Percentiles rank a stretch among this genome's conserved stretches.
Conservation (phyloP, 1,140 invertebrate genomes). For the Neodiprion lecontei region DNA sequence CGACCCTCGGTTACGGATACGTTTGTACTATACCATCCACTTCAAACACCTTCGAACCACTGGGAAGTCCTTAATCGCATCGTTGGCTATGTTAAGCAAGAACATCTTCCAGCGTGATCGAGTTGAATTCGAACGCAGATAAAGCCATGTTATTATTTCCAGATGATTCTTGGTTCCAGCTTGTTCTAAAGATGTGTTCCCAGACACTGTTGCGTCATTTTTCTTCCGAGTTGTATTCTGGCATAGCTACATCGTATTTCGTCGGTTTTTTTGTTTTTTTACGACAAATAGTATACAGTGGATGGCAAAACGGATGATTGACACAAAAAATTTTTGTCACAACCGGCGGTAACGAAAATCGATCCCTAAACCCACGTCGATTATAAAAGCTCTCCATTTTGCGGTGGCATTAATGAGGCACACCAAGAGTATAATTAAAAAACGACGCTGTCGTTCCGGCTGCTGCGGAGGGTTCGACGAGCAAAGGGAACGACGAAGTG, state of each 20-base stretch:
- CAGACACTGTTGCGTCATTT: not conserved
- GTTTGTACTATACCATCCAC: not conserved
- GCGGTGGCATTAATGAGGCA: slow-evolving; percentile 17
- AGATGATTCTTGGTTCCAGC: too few relatives aligned
- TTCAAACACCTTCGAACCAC: not conserved
- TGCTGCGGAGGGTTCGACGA: not conserved
- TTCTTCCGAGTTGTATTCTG: not conserved
- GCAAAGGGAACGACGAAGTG: slow-evolving; percentile 9
- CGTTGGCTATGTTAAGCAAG: too few relatives aligned
- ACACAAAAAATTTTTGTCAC: not conserved
- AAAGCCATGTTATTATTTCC: too few relatives aligned
- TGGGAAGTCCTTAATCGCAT: not conserved
- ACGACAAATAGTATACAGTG: not conserved
- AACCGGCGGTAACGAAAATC: not conserved
- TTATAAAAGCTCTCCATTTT: slow-evolving; percentile 13
- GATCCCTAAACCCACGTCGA: not conserved
- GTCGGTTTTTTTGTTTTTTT: not conserved
- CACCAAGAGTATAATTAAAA: slow-evolving; percentile 18
- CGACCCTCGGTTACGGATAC: not conserved
- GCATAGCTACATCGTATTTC: not conserved
- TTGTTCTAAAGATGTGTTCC: too few relatives aligned
- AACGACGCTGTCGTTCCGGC: not conserved
- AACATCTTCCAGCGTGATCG: too few relatives aligned
- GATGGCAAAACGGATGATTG: too few relatives aligned
- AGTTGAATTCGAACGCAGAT: too few relatives aligned